Conservation (phyloP, 2,888 invertebrate species). For the Colletes collaris region DNA sequence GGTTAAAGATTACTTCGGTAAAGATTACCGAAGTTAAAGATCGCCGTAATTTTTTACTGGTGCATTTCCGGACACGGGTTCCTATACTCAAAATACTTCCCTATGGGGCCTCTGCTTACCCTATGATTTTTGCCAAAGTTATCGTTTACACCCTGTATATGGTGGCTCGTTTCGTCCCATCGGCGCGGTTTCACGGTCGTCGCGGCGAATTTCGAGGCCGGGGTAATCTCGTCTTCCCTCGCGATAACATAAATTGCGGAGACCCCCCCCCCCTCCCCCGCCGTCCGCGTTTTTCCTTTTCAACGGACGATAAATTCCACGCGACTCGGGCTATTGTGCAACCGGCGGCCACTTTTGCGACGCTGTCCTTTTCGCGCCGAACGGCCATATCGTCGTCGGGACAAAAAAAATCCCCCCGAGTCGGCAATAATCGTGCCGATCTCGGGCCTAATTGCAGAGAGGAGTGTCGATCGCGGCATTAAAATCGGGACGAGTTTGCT, state of each 20-base stretch:
- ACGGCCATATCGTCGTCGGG: not conserved
- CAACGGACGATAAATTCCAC: slow-evolving; percentile 38
- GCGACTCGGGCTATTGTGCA: slow-evolving; percentile 41
- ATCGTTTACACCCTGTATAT: no score
- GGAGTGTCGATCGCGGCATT: not conserved
- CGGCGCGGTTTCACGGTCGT: slow-evolving; percentile 35
- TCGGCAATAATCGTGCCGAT: slow-evolving; percentile 4
- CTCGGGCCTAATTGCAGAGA: not conserved
- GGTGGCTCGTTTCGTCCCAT: not conserved
- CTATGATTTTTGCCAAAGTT: no score
- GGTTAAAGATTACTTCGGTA: no score
- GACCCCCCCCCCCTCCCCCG: no score
- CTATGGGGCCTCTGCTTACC: no score
- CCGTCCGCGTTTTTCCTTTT: slow-evolving; percentile 20
- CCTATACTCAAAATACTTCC: no score
- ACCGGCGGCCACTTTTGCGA: slow-evolving; percentile 11
- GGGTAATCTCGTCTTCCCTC: slow-evolving; percentile 17
- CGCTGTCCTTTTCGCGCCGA: not conserved
- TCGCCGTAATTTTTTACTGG: no score
- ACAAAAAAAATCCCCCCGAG: slow-evolving; percentile 2
- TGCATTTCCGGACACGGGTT: no score
- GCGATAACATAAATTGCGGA: slow-evolving; percentile 38
- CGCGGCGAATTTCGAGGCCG: slow-evolving; percentile 36
- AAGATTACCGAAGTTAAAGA: no score
- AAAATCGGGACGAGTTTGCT: not conserved